Conservation (phyloP, 2,113 vertebrate genomes). For the Leptobrachium ailaonicum region DNA sequence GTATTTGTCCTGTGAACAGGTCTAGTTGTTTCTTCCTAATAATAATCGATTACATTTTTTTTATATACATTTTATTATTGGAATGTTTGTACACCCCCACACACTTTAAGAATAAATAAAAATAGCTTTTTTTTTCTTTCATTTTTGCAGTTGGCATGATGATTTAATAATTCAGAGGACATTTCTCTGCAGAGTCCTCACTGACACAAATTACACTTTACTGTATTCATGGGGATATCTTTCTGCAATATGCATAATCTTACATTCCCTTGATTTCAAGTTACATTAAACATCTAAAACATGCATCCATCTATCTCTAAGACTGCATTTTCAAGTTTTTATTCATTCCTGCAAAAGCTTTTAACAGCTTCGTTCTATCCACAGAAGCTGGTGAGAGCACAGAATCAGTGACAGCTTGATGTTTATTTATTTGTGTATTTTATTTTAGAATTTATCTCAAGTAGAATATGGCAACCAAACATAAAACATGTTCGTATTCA, state of each 20-base stretch:
- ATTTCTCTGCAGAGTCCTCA: constrained; percentile 35
- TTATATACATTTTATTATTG: neutral
- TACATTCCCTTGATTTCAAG: constrained; percentile 47
- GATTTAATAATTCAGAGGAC: constrained; percentile 45
- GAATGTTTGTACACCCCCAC: neutral
- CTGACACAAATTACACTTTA: constrained; percentile 49
- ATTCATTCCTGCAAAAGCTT: constrained; percentile 15
- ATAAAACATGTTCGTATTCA: no score
- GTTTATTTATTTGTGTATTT: neutral
- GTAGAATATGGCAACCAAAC: neutral
- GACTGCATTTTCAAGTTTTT: constrained; percentile 34
- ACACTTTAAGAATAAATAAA: constrained; percentile 33
- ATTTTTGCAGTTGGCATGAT: constrained; percentile 47
- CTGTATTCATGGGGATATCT: constrained; percentile 47
- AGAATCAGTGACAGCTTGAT: neutral
- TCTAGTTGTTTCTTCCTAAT: no score
- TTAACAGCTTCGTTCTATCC: constrained; percentile 23
- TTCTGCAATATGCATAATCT: constrained; percentile 50
- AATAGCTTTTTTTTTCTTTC: constrained; percentile 29
- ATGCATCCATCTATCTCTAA: constrained; percentile 32
- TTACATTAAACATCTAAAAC: constrained; percentile 45
- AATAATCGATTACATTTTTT: no score
- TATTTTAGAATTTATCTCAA: neutral
- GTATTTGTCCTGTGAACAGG: no score
- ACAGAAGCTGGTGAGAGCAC: constrained; percentile 14